These are phyloP conservation scores for Drosophila anceps DNA, from an alignment of 2,888 invertebrate species.

Conservation along the genomic window DNA sequence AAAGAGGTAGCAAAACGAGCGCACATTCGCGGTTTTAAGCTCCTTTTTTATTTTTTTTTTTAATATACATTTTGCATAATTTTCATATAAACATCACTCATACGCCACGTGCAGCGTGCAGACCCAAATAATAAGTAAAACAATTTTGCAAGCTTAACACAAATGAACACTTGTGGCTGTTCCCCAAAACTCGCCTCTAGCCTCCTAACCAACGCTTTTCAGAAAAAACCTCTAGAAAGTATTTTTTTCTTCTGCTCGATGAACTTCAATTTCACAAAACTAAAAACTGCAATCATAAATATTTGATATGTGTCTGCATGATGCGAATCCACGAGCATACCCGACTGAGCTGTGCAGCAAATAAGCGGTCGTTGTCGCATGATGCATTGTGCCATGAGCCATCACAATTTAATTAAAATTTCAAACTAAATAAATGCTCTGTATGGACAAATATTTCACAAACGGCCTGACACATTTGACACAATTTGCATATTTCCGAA, in stretches of 20 bases:
- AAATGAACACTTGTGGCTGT: slow-evolving; percentile 73
- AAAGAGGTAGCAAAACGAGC: slow-evolving; percentile 12
- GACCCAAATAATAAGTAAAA: slow-evolving; percentile 70
- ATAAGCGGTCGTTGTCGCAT: background rate
- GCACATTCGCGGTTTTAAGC: slow-evolving; percentile 13
- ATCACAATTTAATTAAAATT: slow-evolving; percentile 40
- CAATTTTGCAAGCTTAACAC: slow-evolving; percentile 78
- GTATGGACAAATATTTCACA: slow-evolving; percentile 16
- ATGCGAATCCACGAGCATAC: slow-evolving; percentile 26
- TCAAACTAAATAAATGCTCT: slow-evolving; percentile 27
- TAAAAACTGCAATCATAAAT: slow-evolving; percentile 18
- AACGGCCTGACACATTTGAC: slow-evolving; percentile 5
- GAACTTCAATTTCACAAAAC: slow-evolving; percentile 11
- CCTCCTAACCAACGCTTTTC: background rate
- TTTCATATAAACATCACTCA: slow-evolving; percentile 80
- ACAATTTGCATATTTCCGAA: slow-evolving; percentile 20
- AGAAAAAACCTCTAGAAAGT: slow-evolving; percentile 1
- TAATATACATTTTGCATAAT: slow-evolving; percentile 80
- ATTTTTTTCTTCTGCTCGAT: slow-evolving; percentile 1
- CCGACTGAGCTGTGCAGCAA: slow-evolving; percentile 4
- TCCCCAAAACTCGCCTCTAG: background rate
- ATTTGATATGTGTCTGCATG: background rate
- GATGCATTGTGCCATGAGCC: slow-evolving; percentile 7
- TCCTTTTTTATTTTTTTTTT: slow-evolving; percentile 40
- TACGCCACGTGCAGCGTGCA: slow-evolving; percentile 70